These are phyloP conservation scores for Metaphire vulgaris DNA, from an alignment of 1,140 invertebrate genomes.

Conservation along the genomic window DNA sequence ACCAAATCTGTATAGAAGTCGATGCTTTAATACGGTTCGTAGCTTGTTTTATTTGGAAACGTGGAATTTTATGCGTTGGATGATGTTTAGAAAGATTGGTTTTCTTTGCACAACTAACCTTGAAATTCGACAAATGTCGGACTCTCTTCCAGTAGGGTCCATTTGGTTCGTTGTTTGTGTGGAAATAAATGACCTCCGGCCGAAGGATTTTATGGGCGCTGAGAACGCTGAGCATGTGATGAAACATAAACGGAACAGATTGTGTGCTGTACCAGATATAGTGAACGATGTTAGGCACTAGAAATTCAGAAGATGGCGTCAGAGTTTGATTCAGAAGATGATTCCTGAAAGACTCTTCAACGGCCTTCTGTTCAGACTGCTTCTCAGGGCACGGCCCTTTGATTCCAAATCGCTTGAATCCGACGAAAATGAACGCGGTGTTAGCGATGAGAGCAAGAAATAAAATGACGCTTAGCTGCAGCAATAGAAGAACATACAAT, in stretches of 20 bases:
- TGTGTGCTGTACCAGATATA: constrained; percentile 26
- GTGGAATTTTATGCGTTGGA: too few species aligned
- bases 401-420: not conserved
- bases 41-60: too few species aligned
- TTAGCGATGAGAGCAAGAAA: not conserved
- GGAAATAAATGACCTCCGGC: constrained; percentile 24
- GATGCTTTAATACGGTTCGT: too few species aligned
- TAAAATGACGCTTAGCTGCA: not conserved
- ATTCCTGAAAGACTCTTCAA: not conserved
- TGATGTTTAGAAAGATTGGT: too few species aligned
- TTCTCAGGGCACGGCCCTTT: not conserved
- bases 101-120: too few species aligned
- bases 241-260: constrained; percentile 17
- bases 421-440: not conserved
- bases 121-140: constrained; percentile 15
- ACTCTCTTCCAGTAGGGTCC: constrained; percentile 26
- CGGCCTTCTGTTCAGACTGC: not conserved
- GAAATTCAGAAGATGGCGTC: too few species aligned
- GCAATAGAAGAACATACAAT: too few species aligned
- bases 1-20: too few species aligned
- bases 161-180: constrained; percentile 25
- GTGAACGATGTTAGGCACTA: constrained; percentile 30
- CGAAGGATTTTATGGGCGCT: constrained; percentile 26
- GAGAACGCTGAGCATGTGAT: constrained; percentile 27
- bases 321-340: too few species aligned